A percentile compares a stretch with the other conserved stretches of the same genome.
Evolutionary conservation across 2,797 vertebrate genomes (phyloP).

Genomic region (Onychomys leucogaster): DNA sequence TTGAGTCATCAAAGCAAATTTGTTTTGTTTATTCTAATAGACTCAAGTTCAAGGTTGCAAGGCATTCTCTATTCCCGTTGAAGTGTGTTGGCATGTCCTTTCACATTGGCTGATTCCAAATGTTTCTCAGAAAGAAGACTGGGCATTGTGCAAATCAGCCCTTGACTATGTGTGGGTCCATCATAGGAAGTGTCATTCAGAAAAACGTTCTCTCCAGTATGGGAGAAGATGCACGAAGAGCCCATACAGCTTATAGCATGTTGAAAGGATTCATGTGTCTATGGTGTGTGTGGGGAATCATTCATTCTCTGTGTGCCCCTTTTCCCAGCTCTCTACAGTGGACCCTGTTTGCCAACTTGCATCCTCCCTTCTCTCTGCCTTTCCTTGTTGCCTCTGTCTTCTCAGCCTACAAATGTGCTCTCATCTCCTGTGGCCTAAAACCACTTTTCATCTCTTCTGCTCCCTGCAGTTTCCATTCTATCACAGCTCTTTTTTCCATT

Average conservation of each 20-base stretch:
- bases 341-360: background rate
- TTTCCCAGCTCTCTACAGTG: background rate
- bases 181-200: background rate
- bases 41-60: conserved; percentile 58
- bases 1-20: conserved; percentile 68
- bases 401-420: background rate
- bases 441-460: background rate
- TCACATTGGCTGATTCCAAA: conserved; percentile 73
- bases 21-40: conserved; percentile 73
- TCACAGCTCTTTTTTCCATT: conserved; percentile 1
- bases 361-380: background rate
- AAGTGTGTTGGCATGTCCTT: conserved; percentile 68
- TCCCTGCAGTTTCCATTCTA: background rate
- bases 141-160: conserved; percentile 47
- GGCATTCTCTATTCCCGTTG: conserved; percentile 55
- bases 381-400: background rate
- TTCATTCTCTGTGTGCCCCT: background rate
- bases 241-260: too few relatives aligned
- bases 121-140: conserved; percentile 65
- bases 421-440: background rate
- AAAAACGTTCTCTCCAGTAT: background rate
- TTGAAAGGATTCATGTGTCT: background rate
- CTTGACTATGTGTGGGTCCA: background rate
- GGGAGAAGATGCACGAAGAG: background rate
- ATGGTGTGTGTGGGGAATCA: background rate